Base-by-base conservation (phyloP, 2,888 invertebrate species). In the Chloroclysta siterata region DNA sequence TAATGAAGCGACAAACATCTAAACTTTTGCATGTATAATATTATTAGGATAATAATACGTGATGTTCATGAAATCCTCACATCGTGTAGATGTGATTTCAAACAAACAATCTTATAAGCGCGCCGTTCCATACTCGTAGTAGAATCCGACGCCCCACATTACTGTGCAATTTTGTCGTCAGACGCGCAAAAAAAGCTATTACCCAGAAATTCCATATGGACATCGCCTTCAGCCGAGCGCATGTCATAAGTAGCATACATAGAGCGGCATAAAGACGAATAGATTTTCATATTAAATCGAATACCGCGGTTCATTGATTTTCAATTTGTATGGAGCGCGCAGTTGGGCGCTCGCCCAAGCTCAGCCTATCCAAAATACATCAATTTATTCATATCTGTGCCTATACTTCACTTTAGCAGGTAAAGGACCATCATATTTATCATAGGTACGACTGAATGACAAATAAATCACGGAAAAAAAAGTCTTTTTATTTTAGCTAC, bases 251-350 rank as follows among this genome's bases (percentile, higher is more conserved):
- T 61, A 46, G 64, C 42, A 47, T 60, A 63, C 65, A 70, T 66
- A 67, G 71, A 68, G 44, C 28, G 63, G 61, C 64, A 67, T 77
- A 79, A 83, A 87, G 82, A 85, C 80, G 84, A 87, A 88, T 87
- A 82, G 86, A 80, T 83, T 85, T 87, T 86, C 82, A 85, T 87
- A 88, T 87, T 82, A 87, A 87, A 89, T 87, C 85, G 84, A 83
- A 85, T 87, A 81, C 82, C 81, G 78, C 75, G 85, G 87, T 88
- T 88, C 88, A 89, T 89, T 90, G 89, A 89, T 89, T 91, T 91
- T 90, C 90, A 88, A 90, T 90, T 90, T 88, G 87, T 83, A 85
- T 81, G 79, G 78, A 78, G 78, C 83, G 79, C 82, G 80, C 82
- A 79, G 76, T 74, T 73, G 72, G 70, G 66, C 70, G 56, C 17